A percentile compares a stretch with the other conserved stretches of the same genome.
phyloP scores from a whole-genome alignment of 2,797 vertebrate genomes.

The Agapornis canus region DNA sequence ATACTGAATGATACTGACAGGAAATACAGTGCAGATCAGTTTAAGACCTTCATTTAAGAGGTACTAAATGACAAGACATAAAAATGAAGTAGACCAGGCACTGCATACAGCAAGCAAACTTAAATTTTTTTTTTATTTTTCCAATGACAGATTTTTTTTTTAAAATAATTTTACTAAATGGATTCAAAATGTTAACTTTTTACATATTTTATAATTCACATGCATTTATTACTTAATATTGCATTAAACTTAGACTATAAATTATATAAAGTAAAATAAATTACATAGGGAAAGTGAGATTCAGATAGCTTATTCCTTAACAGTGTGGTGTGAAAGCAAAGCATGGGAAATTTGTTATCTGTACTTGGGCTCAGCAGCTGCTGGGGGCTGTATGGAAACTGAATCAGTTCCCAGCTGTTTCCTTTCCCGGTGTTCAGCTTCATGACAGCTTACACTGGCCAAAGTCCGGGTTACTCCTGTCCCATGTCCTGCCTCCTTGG shows the following conservation, averaged over 20 bases:
- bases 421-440: neutral
- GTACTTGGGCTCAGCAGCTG: neutral
- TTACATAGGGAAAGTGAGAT: neutral
- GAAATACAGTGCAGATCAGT: neutral
- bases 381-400: neutral
- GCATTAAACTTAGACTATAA: neutral
- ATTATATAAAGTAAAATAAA: neutral
- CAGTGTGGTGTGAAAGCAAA: neutral
- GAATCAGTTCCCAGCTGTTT: neutral
- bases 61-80: neutral
- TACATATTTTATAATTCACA: neutral
- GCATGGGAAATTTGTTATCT: neutral
- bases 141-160: neutral
- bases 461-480: neutral
- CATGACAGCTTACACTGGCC: neutral
- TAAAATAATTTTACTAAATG: neutral
- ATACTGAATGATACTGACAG: neutral
- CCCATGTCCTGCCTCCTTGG: rapidly evolving
- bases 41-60: neutral
- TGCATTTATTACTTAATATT: neutral
- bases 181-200: neutral
- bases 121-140: neutral
- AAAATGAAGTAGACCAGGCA: neutral
- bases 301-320: neutral
- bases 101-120: neutral